These are phyloP conservation scores for Emydura subglobosa DNA, from an alignment of 2,113 vertebrate genomes.

Conservation along the genomic window DNA sequence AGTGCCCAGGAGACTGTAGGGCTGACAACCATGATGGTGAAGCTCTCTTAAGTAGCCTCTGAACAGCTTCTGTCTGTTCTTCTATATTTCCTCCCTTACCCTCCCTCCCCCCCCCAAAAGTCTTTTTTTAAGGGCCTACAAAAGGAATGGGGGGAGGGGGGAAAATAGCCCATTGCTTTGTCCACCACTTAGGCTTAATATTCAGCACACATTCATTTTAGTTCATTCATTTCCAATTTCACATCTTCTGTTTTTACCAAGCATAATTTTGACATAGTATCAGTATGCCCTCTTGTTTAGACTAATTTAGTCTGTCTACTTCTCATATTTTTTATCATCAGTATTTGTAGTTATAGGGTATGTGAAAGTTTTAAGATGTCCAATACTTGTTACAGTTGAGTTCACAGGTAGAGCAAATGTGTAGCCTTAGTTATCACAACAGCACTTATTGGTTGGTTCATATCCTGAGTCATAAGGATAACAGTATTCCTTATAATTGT, in stretches of 20 bases:
- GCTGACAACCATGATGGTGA: not conserved
- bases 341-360: not conserved
- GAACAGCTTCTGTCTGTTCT: not conserved
- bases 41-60: not conserved
- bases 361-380: not conserved
- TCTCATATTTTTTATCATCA: not conserved
- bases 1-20: not conserved
- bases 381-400: not conserved
- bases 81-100: not conserved
- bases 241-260: not conserved
- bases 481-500: not conserved
- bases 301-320: not conserved
- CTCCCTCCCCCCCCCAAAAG: not conserved
- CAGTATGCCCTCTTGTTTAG: not conserved
- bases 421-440: not conserved
- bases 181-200: not conserved
- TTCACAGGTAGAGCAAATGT: not conserved
- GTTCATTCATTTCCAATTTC: not conserved
- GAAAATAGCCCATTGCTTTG: not conserved
- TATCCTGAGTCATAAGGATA: not conserved
- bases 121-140: not conserved
- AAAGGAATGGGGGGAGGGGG: not conserved
- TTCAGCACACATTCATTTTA: not conserved
- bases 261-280: not conserved
- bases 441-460: not conserved